Evolutionary conservation across 2,113 vertebrate genomes (phyloP), one percentile per base, ranked within the genome.

Genomic region (Macrotus californicus): DNA sequence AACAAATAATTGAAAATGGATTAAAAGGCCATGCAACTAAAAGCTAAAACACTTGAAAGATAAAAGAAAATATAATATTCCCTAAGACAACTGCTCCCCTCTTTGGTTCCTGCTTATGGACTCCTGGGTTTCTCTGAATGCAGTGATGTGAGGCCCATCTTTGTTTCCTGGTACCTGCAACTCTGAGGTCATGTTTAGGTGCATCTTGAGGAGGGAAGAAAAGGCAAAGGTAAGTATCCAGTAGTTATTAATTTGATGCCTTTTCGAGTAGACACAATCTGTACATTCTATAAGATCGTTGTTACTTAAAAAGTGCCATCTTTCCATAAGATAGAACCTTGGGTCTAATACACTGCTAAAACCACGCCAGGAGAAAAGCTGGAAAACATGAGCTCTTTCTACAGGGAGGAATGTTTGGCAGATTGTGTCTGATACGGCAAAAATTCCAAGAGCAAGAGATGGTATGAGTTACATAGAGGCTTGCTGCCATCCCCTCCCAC

Each of bases 21-120:
- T 91, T 54, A 87, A 96, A 96, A 86, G 69, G 66, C 91, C 84
- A 87, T 92, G 66, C 52, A 83, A 91, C 41, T 81, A 43, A 89
- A 94, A 84, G 24, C 22, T 24, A 84, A 96, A 94, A 50, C 16
- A 86, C 6, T 95, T 95, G 11, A 29, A 77, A 89, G 81, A 80
- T 56, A 56, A 94, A 93, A 85, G 26, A 88, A 54, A 87, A 89
- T 52, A 48, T 6, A 90, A 24, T 41, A 46, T 50, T 89, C 36
- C 67, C 54, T 19, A 59, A 73, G 46, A 46, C 36, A 75, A 66
- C 15, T 59, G n/a, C 29, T 77, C 88, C 83, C 54, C 3, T 73
- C 76, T 90, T 82, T 48, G 21, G 36, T 73, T 52, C 36, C 56
- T 85, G 83, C 46, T 80, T 69, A 31, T 43, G n/a, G 43, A 19